Base-by-base conservation (phyloP, 64 coral and sea anemone species). In the Hydrozoanthus tunicans region DNA sequence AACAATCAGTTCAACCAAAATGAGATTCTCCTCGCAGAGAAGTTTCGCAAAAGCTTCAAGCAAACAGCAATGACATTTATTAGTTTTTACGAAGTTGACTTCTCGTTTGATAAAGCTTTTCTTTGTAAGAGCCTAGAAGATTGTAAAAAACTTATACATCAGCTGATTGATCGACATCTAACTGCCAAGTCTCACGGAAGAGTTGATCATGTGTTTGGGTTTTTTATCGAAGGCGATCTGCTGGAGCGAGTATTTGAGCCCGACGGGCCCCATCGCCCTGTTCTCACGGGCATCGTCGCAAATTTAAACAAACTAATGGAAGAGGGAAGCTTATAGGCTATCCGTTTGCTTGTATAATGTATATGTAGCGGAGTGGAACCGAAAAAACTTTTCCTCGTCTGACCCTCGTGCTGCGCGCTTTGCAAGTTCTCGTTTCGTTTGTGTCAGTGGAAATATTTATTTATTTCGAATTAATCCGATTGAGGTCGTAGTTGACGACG, bases 1-100 rank as follows among this genome's bases (percentile, higher is more conserved):
- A 99, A 99, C 53, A 90, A 96, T 53, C 97, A 99, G 62, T 93
- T 99, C 59, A 99, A 72, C 89, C 77, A 91, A 62, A 94, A 91
- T 12, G 97, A 99, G 84, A 92, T 96, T 56, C 73, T 90, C 60
- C 70, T 90, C 7, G 97, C 97, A 32, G 94, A 99, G 69, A 90
- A 93, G 53, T 99, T 99, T 90, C 92, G 97, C 62, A 95, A 81
- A 91, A 89, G 78, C 62, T 99, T 99, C 84, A 93, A 90, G 64
- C 91, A 92, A 64, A 60, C 97, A 82, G 97, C 97, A 52, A 99
- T 99, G 97, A 99, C 97, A 25, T 96, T 99, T 79, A 95, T 99
- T 62, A 99, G 97, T 84, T 99, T 99, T 80, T 95, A 95, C 57
- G 97, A 99, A 80, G 97, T 99, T 72, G 97, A 99, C 82, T 99